phyloP scores from a whole-genome alignment of 2,888 invertebrate genomes.

The Plebejus melissa region DNA sequence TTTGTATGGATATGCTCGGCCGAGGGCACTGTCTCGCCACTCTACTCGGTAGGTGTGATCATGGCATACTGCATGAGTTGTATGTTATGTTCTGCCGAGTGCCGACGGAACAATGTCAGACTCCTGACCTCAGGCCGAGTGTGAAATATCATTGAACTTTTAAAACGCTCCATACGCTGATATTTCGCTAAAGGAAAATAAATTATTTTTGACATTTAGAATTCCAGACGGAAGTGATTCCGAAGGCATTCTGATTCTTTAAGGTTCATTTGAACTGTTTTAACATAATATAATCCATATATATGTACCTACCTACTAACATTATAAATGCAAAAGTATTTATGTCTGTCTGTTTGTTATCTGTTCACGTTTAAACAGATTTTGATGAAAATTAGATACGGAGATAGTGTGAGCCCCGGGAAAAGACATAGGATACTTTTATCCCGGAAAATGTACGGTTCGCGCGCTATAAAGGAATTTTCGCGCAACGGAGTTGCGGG shows the following conservation, averaged over 20 bases:
- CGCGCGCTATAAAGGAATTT: too few species aligned
- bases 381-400: neutral
- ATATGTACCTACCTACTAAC: neutral
- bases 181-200: neutral
- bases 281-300: neutral
- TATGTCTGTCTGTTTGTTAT: too few species aligned
- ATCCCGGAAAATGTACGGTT: neutral
- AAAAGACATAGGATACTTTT: neutral
- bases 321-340: too few species aligned
- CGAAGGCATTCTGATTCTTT: neutral
- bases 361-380: neutral
- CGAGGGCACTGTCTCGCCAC: too few species aligned
- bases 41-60: too few species aligned
- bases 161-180: neutral
- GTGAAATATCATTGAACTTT: conserved; percentile 13
- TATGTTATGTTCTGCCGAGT: neutral
- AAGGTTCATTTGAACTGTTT: neutral
- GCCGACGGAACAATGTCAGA: neutral
- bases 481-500: too few species aligned
- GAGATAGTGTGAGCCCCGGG: too few species aligned
- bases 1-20: too few species aligned
- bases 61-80: neutral
- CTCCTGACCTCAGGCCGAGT: neutral
- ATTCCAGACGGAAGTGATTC: conserved; percentile 22
- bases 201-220: conserved; percentile 10